Evolutionary conservation across 2,113 vertebrate genomes (phyloP), one percentile per base, ranked within the genome.

Genomic region (Sardina pilchardus): DNA sequence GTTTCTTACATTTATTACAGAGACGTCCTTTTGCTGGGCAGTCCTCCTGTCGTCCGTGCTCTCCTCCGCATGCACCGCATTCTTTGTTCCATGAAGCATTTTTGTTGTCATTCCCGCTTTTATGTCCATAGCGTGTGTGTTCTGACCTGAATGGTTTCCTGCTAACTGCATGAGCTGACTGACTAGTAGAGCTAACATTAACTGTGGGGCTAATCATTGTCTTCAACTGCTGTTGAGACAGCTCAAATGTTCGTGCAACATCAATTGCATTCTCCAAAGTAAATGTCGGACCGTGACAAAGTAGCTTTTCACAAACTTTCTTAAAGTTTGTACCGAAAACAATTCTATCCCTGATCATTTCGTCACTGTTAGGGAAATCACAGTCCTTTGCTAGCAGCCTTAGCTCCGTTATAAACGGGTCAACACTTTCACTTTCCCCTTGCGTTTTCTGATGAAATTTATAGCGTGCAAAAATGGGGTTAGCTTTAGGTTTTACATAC

Each of bases 11-110:
- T 45, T 85, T 85, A 24, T 81, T 78, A 26, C 86, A 87, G 17
- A 87, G 82, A 24, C 88, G 88, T 10, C 90, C 85, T 80, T 89
- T 88, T 34, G 84, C 88, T 71, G 90, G 90, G 4, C 88, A 91
- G 3, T 24, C 24, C 10, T 82, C 75, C 8, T 19, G 67, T 14
- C 24, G 16, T 78, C 12, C 48, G 53, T 86, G 90, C 5, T 48
- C 67, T 39, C 82, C 67, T 36, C 85, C 83, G 19, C 88, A 89
- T 50, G 59, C 83, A 19, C 81, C 80, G 53, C 87, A 87, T 12
- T 9, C 24, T 83, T 21, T 84, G 82, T 50, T 45, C 26, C 12
- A 12, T 81, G 48, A 83, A 71, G 81, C 50, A 71, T 34, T 34
- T 71, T 19, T 4, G 67, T 9, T 16, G 12, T 53, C 45, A n/a